Base-by-base conservation (phyloP, 2,888 invertebrate species). In the Hirtodrosophila trivittata region DNA sequence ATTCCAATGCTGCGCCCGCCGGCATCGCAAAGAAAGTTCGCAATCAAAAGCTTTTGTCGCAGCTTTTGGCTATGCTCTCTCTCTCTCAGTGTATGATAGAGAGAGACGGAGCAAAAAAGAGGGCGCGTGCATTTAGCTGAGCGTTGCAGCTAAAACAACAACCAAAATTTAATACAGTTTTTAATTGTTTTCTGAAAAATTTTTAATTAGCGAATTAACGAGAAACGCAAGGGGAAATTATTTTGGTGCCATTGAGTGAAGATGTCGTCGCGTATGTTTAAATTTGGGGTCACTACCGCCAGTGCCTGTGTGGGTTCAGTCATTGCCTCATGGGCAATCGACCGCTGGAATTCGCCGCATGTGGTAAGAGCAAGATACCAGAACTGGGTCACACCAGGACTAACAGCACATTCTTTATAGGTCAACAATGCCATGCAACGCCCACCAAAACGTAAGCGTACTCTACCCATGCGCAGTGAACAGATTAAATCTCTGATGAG, bases 401-500 rank as follows among this genome's bases (percentile, higher is more conserved):
- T 33, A 13, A 16, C 3, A 30, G n/a, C 10, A 28, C 38, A 10
- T 42, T 62, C 0, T 4, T 2, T 12, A 5, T 18, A 90, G 90
- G 90, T 90, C 4, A 86, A 85, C 60, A 89, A 87, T 76, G 89
- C 88, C 39, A 77, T 83, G 32, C 83, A 83, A 51, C 75, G 75
- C 12, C 89, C 90, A 16, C 91, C 91, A 6, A 90, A 90, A 59
- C 83, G 91, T 72, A 97, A 95, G 91, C 93, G 95, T 38, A 94
- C 94, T 0, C 91, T 97, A 46, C 97, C 97, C 1, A 92, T 95
- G 5, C 92, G 98, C 68, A 92, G 93, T 14, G 95, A 97, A 0
- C 97, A 97, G 90, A 91, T 98, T 13, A 93, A 94, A 69, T 93
- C 93, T 0, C 91, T 98, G 26, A 94, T 96, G 90, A 93, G 92